Evolutionary conservation across 2,888 invertebrate genomes (phyloP).

Genomic region (Myathropa florea): DNA sequence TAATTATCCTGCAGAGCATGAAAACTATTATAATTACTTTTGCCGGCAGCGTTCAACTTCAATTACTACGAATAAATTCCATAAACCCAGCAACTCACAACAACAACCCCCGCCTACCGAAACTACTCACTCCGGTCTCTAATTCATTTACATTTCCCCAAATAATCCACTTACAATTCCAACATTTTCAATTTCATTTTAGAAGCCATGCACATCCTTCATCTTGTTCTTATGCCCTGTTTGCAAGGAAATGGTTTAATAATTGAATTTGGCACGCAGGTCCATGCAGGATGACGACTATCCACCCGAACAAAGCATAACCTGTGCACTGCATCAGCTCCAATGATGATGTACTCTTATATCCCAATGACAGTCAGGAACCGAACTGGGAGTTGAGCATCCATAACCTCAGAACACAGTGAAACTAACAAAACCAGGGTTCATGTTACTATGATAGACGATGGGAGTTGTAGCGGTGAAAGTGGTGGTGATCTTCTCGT

Average conservation of each 20-base stretch:
- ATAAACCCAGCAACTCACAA: slow-evolving; percentile 15
- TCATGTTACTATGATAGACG: slow-evolving; percentile 44
- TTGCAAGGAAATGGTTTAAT: slow-evolving; percentile 62
- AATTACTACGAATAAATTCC: slow-evolving; percentile 60
- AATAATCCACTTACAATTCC: slow-evolving; percentile 67
- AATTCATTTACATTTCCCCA: slow-evolving; percentile 63
- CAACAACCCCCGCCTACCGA: background rate
- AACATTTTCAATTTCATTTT: slow-evolving; percentile 67
- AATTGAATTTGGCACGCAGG: slow-evolving; percentile 66
- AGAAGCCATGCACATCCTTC: slow-evolving; percentile 49
- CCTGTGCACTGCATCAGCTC: background rate
- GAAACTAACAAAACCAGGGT: slow-evolving; percentile 13
- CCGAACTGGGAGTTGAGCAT: slow-evolving; percentile 20
- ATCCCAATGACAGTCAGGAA: slow-evolving; percentile 17
- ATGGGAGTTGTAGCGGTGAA: background rate
- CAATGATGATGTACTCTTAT: slow-evolving; percentile 40
- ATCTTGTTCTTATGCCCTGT: slow-evolving; percentile 43
- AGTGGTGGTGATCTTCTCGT: slow-evolving; percentile 1
- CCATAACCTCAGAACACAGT: slow-evolving; percentile 22
- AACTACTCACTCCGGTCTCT: slow-evolving; percentile 33
- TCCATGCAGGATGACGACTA: slow-evolving; percentile 16
- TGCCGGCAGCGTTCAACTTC: slow-evolving; percentile 53
- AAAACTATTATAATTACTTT: slow-evolving; percentile 59
- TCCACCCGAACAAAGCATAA: slow-evolving; percentile 11
- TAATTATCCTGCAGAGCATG: slow-evolving; percentile 25